Conservation (phyloP, 2,888 invertebrate genomes). For the Stenodera caucasica region DNA sequence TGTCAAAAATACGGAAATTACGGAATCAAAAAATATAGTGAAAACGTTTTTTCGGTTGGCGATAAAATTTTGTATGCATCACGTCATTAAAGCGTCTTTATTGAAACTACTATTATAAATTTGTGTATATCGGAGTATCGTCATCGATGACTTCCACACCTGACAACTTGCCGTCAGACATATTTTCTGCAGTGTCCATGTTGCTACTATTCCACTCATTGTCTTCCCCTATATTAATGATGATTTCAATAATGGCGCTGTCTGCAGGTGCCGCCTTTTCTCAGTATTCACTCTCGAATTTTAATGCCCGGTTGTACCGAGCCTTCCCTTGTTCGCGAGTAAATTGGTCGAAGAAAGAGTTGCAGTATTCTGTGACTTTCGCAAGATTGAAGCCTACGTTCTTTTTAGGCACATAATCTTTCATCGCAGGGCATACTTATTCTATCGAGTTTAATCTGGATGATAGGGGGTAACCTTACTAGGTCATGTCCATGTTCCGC, state of each 20-base stretch:
- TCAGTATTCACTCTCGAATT: constrained; percentile 11
- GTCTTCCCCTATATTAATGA: constrained; percentile 2
- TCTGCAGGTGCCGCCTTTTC: constrained; percentile 12
- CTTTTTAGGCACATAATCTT: constrained; percentile 17
- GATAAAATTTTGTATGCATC: too few relatives aligned
- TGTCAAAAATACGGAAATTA: too few relatives aligned
- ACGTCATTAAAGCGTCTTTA: too few relatives aligned
- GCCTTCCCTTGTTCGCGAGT: constrained; percentile 13
- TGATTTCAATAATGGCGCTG: constrained; percentile 10
- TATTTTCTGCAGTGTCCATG: background rate
- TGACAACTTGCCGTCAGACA: constrained; percentile 2
- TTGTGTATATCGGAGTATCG: too few relatives aligned
- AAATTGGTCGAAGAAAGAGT: constrained; percentile 3
- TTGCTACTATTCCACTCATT: too few relatives aligned
- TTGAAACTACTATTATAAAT: too few relatives aligned
- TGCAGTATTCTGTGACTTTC: background rate
- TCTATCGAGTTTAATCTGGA: constrained; percentile 26
- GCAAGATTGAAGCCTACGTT: constrained; percentile 16
- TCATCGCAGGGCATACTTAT: constrained; percentile 20
- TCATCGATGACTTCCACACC: constrained; percentile 4
- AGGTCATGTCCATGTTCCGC: constrained; percentile 13
- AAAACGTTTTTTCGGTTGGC: too few relatives aligned
- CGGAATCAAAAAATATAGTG: too few relatives aligned
- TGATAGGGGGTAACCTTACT: constrained; percentile 24
- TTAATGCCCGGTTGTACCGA: background rate